Conservation (phyloP, 30 jellyfish, hydroid and myxozoan genomes). For the Aurelia sp. region DNA sequence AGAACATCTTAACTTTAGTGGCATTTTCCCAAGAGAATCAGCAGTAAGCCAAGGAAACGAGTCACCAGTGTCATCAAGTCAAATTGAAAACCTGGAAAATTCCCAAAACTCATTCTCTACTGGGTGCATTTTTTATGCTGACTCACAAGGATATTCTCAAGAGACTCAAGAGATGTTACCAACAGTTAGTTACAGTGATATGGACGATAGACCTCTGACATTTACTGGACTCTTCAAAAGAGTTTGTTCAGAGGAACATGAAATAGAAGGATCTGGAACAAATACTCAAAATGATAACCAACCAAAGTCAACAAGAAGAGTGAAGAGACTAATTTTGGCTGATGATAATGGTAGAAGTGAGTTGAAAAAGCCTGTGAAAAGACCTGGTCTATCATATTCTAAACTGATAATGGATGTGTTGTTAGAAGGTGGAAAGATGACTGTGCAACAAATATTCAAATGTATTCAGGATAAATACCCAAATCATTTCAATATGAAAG, state of each 20-base stretch:
- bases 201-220: too few species aligned
- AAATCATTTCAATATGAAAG: constrained; percentile 16
- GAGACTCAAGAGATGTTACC: too few species aligned
- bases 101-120: too few species aligned
- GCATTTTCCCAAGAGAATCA: not conserved
- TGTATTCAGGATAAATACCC: not conserved
- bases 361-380: not conserved
- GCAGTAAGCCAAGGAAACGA: not conserved
- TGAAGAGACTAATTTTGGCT: too few species aligned
- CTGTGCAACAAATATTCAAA: constrained; percentile 8
- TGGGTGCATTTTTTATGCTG: too few species aligned
- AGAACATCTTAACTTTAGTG: not conserved
- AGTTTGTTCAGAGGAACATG: not conserved
- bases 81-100: too few species aligned
- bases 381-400: constrained; percentile 25
- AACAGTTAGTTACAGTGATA: too few species aligned
- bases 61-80: not conserved
- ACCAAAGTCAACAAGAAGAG: too few species aligned
- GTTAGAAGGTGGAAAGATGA: constrained; percentile 7
- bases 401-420: constrained; percentile 24
- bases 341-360: not conserved
- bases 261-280: not conserved
- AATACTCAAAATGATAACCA: too few species aligned
- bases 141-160: too few species aligned
- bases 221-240: not conserved